A percentile compares a stretch with the other conserved stretches of the same genome.
Evolutionary conservation across 2,797 vertebrate species (phyloP).

Genomic region (Parotocinclus haroldoi): DNA sequence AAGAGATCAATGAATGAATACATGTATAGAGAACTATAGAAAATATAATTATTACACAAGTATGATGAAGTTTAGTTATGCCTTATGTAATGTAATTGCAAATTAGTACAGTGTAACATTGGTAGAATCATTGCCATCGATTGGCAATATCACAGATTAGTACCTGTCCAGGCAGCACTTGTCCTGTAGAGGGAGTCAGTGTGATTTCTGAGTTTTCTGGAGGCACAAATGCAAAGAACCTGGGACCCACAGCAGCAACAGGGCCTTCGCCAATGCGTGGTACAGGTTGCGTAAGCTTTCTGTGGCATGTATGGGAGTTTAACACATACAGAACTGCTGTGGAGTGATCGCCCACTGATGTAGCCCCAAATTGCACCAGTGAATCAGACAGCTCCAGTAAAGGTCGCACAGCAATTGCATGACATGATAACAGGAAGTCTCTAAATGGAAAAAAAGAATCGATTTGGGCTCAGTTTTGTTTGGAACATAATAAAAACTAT

Average conservation of each 20-base stretch:
- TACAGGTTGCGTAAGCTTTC: constrained; percentile 52
- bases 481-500: too few relatives aligned
- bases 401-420: constrained; percentile 76
- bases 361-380: constrained; percentile 81
- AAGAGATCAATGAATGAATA: too few relatives aligned
- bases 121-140: too few relatives aligned
- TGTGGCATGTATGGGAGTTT: constrained; percentile 61
- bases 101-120: too few relatives aligned
- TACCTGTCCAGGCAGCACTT: constrained; percentile 85
- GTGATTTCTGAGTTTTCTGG: constrained; percentile 73
- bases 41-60: too few relatives aligned
- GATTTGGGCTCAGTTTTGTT: too few relatives aligned
- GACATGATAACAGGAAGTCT: constrained; percentile 81
- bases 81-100: too few relatives aligned
- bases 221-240: constrained; percentile 76
- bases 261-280: constrained; percentile 52
- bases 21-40: too few relatives aligned
- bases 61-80: too few relatives aligned
- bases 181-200: constrained; percentile 76
- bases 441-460: constrained; percentile 62
- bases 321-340: constrained; percentile 71
- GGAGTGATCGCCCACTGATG: constrained; percentile 73
- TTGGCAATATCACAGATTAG: not conserved
- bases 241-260: constrained; percentile 59
- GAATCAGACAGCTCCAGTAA: constrained; percentile 85